Base-by-base conservation (phyloP, 2,113 vertebrate genomes). In the Marmota monax region DNA sequence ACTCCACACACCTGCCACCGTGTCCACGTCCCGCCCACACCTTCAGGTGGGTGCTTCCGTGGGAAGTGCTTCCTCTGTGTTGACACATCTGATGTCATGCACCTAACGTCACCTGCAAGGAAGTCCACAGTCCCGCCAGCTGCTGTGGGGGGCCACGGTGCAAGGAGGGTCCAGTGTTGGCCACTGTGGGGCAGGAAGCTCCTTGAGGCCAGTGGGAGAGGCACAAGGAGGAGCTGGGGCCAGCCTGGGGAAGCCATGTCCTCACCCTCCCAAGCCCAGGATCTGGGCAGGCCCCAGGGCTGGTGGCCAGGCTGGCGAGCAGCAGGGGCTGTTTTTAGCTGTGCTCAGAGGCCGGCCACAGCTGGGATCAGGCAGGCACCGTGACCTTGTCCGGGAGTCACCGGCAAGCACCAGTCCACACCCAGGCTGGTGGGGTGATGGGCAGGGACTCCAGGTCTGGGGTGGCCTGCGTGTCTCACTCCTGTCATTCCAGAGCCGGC, bases 1-100 rank as follows among this genome's bases (percentile, higher is more conserved):
- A 18, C 4, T 1, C 18, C 16, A 12, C 13, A 0, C 0, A 25
- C 2, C 7, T 2, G 0, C 69, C 42, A 0, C 20, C 0, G 0
- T 1, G 0, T 1, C 5, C 37, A 14, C 10, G 4, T 17, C 1
- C 4, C 11, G 39, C 17, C 2, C 14, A 18, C 7, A 4, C 16
- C 2, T 5, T 7, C 11, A 11, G 34, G 32, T 37, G 6, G 16
- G 2, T 1, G 18, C 11, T 1, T 32, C 11, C 4, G 0, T 0
- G 23, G 2, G 0, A 0, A 0, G 5, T 0, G 27, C 8, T 16
- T 39, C 51, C 42, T 29, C 7, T 1, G 5, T 2, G 14, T n/a
- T 0, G 1, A 23, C 0, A 32, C 10, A 0, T 45, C 84, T 58
- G 42, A 14, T 10, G n/a, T 12, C 18, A 17, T 32, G 20, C 18